phyloP scores from a whole-genome alignment of 1,140 invertebrate species.

The Drosophila tropicalis region DNA sequence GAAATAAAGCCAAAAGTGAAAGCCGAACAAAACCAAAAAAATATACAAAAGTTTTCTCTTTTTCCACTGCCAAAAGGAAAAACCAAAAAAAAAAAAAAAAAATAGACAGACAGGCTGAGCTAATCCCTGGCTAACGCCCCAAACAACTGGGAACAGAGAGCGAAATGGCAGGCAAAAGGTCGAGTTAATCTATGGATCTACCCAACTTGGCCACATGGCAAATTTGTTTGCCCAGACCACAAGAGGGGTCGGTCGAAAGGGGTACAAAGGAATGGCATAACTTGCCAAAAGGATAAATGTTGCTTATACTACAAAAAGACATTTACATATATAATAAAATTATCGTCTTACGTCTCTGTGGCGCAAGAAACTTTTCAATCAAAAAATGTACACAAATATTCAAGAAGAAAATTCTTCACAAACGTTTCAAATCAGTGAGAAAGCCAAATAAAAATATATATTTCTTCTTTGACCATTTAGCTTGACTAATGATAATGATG shows the following conservation, averaged over 20 bases:
- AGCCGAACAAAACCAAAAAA: conserved; percentile 12
- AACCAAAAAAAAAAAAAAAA: conserved; percentile 1
- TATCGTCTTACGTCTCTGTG: background rate
- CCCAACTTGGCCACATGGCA: conserved; percentile 9
- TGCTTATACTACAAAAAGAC: background rate
- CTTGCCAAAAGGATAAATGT: conserved; percentile 10
- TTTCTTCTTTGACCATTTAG: conserved; percentile 1
- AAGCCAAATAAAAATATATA: background rate
- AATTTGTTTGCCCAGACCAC: conserved; percentile 9
- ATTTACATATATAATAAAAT: conserved; percentile 5
- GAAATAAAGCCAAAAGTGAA: conserved; percentile 5
- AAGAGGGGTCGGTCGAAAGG: background rate
- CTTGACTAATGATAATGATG: conserved; percentile 4
- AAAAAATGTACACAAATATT: background rate
- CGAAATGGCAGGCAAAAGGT: conserved; percentile 12
- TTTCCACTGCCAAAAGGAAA: background rate
- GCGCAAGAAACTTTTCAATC: conserved; percentile 4
- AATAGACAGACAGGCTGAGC: conserved; percentile 1
- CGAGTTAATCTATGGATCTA: conserved; percentile 11
- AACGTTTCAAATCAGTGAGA: background rate
- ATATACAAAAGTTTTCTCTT: conserved; percentile 6
- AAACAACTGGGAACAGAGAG: conserved; percentile 16
- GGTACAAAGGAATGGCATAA: conserved; percentile 1
- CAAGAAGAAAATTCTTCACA: background rate
- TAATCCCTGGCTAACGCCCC: conserved; percentile 12